Base-by-base conservation (phyloP, 2,888 invertebrate genomes). In the Zaprionus bogoriensis region DNA sequence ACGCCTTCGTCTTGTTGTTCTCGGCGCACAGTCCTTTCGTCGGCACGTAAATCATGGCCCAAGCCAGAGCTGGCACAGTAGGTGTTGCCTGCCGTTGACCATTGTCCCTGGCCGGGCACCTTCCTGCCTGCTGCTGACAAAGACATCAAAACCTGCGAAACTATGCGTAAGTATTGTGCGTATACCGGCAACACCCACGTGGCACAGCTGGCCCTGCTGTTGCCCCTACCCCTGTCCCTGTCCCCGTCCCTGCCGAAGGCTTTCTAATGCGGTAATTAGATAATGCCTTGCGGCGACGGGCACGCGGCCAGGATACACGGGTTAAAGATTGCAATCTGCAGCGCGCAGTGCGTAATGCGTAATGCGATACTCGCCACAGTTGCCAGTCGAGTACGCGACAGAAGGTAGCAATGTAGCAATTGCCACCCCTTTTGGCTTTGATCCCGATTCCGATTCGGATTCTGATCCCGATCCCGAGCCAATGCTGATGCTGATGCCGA, bases 41-140 rank as follows among this genome's bases (percentile, higher is more conserved):
- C 86, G 80, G 88, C 74, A 86, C 77, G 89, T 88, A 89, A 89
- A 89, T 89, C 89, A 89, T 55, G 71, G 65, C 61, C 46, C 30
- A 57, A 57, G 44, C 70, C 70, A 77, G 69, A 69, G 65, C 57
- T 19, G n/a, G 53, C 27, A 53, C 63, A 45, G 76, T 77, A 80
- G 83, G 84, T 83, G 87, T 83, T 79, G 69, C 59, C 60, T 12
- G 5, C 9, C 67, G 69, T 60, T 58, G 63, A 64, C 66, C 69
- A 78, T 71, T 68, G 71, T 28, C 51, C n/a, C 58, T 27, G 32
- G 22, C 10, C 50, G 25, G 46, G 66, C 80, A 76, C 66, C 87
- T 85, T 79, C 58, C 20, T 38, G 27, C 28, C 51, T 51, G 55
- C 38, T 51, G 54, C 55, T 61, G 60, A 73, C 83, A 82, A 85